Evolutionary conservation across 1,140 invertebrate genomes (phyloP).

Genomic region (Chlorops oryzae): DNA sequence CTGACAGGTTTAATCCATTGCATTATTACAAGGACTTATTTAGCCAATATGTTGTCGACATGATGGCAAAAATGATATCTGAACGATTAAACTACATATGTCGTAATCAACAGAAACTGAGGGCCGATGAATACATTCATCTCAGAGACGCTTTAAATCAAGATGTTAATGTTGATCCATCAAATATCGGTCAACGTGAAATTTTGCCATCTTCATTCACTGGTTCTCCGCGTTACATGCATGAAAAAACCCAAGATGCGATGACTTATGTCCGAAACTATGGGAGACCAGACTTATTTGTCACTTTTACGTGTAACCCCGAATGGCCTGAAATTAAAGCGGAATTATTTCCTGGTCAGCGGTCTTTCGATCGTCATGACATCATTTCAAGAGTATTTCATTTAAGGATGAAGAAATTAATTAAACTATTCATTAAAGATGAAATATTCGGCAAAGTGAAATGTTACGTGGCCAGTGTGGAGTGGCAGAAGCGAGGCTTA

Average conservation of each 20-base stretch:
- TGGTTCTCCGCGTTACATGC: neutral
- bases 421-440: neutral
- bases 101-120: neutral
- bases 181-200: neutral
- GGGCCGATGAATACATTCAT: neutral
- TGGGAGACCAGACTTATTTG: neutral
- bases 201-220: slow-evolving; percentile 2
- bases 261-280: neutral
- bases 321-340: slow-evolving; percentile 2
- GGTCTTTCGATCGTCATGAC: neutral
- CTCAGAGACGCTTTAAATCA: slow-evolving; percentile 4
- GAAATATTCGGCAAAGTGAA: too few relatives aligned
- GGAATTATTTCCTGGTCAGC: neutral
- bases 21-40: slow-evolving; percentile 30
- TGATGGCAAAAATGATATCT: slow-evolving; percentile 18
- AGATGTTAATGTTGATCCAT: neutral
- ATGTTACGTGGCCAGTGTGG: too few relatives aligned
- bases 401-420: neutral
- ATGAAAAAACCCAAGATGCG: slow-evolving; percentile 3
- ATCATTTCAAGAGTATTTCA: neutral
- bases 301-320: slow-evolving; percentile 5
- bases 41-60: slow-evolving; percentile 28
- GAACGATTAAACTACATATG: neutral
- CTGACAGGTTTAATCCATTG: slow-evolving; percentile 24
- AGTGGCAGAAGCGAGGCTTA: slow-evolving; percentile 47